Conservation (phyloP, 2,797 vertebrate species). For the Gallinago solitaria region DNA sequence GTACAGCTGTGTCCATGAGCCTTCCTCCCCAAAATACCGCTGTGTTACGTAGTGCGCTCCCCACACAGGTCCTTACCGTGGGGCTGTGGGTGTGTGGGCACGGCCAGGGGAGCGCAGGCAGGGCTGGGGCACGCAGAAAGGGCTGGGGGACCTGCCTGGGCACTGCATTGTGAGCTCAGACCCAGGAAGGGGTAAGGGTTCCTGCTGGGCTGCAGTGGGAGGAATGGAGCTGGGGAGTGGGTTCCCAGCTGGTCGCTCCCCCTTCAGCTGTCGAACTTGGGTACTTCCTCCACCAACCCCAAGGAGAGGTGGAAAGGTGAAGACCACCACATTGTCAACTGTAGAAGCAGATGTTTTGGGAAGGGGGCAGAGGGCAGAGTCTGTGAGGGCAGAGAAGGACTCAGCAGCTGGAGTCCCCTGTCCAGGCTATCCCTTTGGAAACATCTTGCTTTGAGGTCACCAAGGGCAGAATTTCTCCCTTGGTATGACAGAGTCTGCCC, state of each 20-base stretch:
- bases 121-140: background rate
- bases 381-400: background rate
- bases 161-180: background rate
- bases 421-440: background rate
- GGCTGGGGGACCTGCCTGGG: background rate
- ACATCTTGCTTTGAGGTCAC: background rate
- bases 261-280: background rate
- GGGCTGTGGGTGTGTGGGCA: background rate
- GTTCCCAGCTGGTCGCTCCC: background rate
- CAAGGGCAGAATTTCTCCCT: background rate
- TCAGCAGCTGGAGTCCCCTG: background rate
- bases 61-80: background rate
- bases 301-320: background rate
- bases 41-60: fast-evolving
- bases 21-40: background rate
- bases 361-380: too few species aligned
- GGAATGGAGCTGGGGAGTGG: background rate
- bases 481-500: fast-evolving
- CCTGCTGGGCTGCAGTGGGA: background rate
- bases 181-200: background rate
- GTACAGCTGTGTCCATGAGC: background rate
- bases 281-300: background rate
- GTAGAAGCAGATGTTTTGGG: background rate
- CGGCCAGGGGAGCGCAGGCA: background rate
- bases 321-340: background rate